Conservation (phyloP, 2,888 invertebrate species). For the Orthosia gothica region DNA sequence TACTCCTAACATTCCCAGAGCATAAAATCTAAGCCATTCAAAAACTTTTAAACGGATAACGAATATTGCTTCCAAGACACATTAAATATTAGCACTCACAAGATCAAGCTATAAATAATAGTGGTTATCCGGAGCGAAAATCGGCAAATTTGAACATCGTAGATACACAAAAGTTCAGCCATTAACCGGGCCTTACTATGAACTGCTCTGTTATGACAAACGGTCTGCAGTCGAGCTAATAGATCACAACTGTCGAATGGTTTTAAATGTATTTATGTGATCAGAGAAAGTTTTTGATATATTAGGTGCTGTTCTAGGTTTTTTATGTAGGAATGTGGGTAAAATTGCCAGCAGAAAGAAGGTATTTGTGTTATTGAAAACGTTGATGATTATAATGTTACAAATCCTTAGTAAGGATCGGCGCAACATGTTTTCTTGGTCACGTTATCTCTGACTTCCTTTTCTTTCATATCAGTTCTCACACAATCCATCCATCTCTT, state of each 20-base stretch:
- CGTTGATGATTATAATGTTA: neutral
- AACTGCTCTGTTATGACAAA: constrained; percentile 71
- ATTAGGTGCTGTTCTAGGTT: constrained; percentile 56
- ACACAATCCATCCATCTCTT: no score
- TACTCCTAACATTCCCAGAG: neutral
- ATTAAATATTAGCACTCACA: constrained; percentile 67
- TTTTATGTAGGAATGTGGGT: neutral
- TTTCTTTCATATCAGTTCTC: no score
- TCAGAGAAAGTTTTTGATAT: constrained; percentile 67
- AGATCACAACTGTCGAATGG: constrained; percentile 76
- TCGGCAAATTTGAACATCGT: constrained; percentile 77
- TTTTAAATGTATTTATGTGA: constrained; percentile 75
- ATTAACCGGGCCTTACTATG: constrained; percentile 72
- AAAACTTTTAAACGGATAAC: constrained; percentile 47
- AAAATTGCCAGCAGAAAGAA: constrained; percentile 6
- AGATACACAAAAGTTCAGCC: constrained; percentile 77
- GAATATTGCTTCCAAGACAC: constrained; percentile 56
- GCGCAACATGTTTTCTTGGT: no score
- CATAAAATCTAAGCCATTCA: constrained; percentile 21
- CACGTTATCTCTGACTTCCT: no score
- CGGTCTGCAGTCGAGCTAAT: constrained; percentile 65
- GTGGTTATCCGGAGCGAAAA: constrained; percentile 68
- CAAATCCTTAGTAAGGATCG: no score
- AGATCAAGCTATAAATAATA: constrained; percentile 67
- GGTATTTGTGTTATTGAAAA: neutral